Evolutionary conservation across 2,113 vertebrate species (phyloP).

Genomic region (Patagioenas fasciata): DNA sequence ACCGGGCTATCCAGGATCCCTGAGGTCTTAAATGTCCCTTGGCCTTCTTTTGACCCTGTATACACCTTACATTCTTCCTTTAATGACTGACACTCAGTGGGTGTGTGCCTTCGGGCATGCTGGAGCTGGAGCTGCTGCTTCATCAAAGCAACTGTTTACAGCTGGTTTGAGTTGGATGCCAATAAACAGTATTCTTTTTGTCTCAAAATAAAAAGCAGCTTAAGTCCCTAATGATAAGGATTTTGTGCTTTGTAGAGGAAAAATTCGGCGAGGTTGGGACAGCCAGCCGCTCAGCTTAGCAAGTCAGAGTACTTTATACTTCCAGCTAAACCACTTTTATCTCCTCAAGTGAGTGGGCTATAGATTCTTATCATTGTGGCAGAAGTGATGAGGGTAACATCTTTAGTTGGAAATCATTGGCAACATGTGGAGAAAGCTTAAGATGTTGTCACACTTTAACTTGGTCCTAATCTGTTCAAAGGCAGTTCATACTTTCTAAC

Average conservation of each 20-base stretch:
- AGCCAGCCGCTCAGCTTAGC: constrained; percentile 69
- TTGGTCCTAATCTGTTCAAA: constrained; percentile 87
- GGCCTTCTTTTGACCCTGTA: constrained; percentile 72
- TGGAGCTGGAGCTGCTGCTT: constrained; percentile 70
- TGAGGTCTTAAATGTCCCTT: constrained; percentile 62
- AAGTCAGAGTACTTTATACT: constrained; percentile 46
- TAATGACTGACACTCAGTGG: constrained; percentile 83
- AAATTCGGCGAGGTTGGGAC: constrained; percentile 75
- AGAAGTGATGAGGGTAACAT: constrained; percentile 81
- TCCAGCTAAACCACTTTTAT: constrained; percentile 72
- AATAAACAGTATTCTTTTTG: constrained; percentile 83
- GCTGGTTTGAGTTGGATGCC: constrained; percentile 86
- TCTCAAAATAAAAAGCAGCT: constrained; percentile 87
- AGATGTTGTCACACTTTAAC: constrained; percentile 91
- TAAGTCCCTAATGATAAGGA: constrained; percentile 86
- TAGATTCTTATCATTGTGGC: constrained; percentile 80
- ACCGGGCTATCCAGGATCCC: constrained; percentile 40
- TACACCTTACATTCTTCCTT: constrained; percentile 82
- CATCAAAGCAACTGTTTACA: constrained; percentile 97
- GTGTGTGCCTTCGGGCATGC: constrained; percentile 73
- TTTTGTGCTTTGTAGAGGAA: constrained; percentile 77
- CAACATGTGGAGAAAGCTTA: constrained; percentile 85
- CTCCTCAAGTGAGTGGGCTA: constrained; percentile 68
- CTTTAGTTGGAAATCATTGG: constrained; percentile 83
- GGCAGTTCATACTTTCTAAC: constrained; percentile 76